Percentiles rank a stretch among this genome's conserved stretches.
Conservation (phyloP, 2,888 invertebrate species). For the Branchipolynoe longqiensis region DNA sequence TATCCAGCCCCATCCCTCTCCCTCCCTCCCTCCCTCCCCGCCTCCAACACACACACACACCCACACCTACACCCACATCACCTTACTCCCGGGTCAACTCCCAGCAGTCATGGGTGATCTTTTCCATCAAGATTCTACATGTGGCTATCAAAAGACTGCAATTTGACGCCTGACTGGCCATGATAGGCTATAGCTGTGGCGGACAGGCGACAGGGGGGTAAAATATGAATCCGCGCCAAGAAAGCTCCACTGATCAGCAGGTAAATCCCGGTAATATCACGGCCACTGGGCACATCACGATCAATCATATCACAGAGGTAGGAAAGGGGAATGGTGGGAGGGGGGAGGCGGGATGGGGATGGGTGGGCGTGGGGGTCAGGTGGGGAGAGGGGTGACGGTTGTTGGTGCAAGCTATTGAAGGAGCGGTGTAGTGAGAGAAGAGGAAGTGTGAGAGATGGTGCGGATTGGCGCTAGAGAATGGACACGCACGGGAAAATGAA, state of each 20-base stretch:
- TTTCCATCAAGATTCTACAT: background rate
- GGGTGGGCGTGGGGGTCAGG: too few relatives aligned
- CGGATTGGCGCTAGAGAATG: too few relatives aligned
- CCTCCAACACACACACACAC: background rate
- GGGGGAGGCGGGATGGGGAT: background rate
- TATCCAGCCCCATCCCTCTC: background rate
- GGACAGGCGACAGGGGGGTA: background rate
- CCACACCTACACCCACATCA: background rate
- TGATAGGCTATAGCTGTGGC: background rate
- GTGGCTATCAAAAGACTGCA: slow-evolving; percentile 5
- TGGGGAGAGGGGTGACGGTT: too few relatives aligned
- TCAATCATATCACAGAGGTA: background rate
- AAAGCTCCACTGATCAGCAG: background rate
- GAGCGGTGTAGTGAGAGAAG: too few relatives aligned
- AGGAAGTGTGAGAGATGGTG: too few relatives aligned
- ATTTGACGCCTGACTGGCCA: background rate
- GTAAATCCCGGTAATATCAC: slow-evolving; percentile 35
- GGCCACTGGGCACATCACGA: background rate
- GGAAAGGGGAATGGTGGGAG: background rate
- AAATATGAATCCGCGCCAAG: slow-evolving; percentile 1
- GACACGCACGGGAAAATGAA: too few relatives aligned
- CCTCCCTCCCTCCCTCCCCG: background rate
- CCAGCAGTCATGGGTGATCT: slow-evolving; percentile 9
- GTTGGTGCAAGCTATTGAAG: too few relatives aligned
- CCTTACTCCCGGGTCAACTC: too few relatives aligned